Evolutionary conservation across 1,140 invertebrate species (phyloP).

Genomic region (Drosophila sturtevanti): DNA sequence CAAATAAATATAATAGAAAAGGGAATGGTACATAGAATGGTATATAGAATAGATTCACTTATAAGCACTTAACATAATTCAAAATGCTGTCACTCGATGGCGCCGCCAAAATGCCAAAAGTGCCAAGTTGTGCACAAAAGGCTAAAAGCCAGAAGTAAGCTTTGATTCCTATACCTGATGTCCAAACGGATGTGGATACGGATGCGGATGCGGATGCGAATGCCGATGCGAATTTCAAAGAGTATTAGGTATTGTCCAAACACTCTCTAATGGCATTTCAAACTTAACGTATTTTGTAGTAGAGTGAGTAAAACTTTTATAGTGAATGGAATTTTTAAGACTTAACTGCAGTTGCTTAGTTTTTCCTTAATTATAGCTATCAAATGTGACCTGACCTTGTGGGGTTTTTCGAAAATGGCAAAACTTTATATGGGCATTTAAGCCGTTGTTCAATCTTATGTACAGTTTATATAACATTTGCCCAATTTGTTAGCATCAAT

Average conservation of each 20-base stretch:
- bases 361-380: not conserved
- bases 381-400: conserved; percentile 1
- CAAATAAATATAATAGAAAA: conserved; percentile 66
- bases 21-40: not conserved
- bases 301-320: not conserved
- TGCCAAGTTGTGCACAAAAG: conserved; percentile 11
- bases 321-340: conserved; percentile 5
- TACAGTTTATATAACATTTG: not conserved
- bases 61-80: conserved; percentile 64
- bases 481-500: not conserved
- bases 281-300: not conserved
- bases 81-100: conserved; percentile 46
- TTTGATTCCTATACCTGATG: not conserved
- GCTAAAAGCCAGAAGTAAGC: conserved; percentile 8
- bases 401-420: not conserved
- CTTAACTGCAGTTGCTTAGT: not conserved
- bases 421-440: not conserved
- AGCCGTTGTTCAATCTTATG: not conserved
- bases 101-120: conserved; percentile 34
- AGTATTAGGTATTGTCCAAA: too few relatives aligned
- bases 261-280: not conserved
- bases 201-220: not conserved
- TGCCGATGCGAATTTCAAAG: not conserved
- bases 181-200: not conserved
- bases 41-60: conserved; percentile 16